Evolutionary conservation across 2,888 invertebrate genomes (phyloP).

Genomic region (Protula sp.): DNA sequence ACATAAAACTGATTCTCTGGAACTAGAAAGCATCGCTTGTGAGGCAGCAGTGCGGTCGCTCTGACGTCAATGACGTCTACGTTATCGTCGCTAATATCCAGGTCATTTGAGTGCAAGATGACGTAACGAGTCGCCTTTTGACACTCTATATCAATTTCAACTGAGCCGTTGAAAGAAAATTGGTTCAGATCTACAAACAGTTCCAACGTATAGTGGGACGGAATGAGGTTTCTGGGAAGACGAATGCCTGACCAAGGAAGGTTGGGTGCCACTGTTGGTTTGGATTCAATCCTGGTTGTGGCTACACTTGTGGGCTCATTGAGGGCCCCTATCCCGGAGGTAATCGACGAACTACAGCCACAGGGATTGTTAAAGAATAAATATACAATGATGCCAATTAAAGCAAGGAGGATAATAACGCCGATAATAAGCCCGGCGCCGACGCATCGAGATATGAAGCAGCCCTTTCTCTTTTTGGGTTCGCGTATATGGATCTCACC

Average conservation of each 20-base stretch:
- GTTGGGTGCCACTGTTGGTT: constrained; percentile 15
- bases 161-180: constrained; percentile 23
- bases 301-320: not conserved
- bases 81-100: constrained; percentile 7
- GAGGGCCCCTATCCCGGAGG: not conserved
- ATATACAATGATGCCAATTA: not conserved
- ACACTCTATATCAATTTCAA: constrained; percentile 15
- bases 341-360: not conserved
- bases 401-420: not conserved
- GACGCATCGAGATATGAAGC: constrained; percentile 9
- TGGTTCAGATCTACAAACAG: constrained; percentile 19
- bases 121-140: constrained; percentile 11
- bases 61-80: constrained; percentile 10
- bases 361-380: too few species aligned
- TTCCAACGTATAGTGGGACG: constrained; percentile 18
- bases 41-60: not conserved
- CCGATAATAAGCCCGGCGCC: not conserved
- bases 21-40: not conserved
- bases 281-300: constrained; percentile 3
- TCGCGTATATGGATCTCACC: constrained; percentile 4
- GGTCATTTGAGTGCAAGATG: constrained; percentile 19
- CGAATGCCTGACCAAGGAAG: constrained; percentile 24
- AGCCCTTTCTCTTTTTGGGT: constrained; percentile 3
- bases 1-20: constrained; percentile 21
- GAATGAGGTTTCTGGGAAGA: constrained; percentile 19